Evolutionary conservation across 2,113 vertebrate genomes (phyloP).

Genomic region (Mellivora capensis): DNA sequence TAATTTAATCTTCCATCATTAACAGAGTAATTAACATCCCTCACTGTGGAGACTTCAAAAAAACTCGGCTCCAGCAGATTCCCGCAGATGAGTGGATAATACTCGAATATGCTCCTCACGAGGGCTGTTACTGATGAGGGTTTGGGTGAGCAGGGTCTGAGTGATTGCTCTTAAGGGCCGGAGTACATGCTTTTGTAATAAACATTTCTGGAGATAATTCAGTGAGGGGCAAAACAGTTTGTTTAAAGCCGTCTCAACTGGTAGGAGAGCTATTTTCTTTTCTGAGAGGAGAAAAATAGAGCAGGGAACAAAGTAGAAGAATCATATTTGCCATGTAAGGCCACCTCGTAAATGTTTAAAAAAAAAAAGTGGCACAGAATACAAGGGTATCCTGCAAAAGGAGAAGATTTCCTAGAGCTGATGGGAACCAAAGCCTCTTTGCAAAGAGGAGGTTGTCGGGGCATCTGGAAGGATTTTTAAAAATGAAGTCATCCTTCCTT

Average conservation of each 20-base stretch:
- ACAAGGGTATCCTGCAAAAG: not conserved
- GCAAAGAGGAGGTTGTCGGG: not conserved
- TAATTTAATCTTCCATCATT: constrained; percentile 81
- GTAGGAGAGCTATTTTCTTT: constrained; percentile 31
- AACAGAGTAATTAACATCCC: constrained; percentile 75
- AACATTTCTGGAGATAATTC: constrained; percentile 41
- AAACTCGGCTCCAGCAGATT: constrained; percentile 55
- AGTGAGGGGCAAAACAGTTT: not conserved
- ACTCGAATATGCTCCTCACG: not conserved
- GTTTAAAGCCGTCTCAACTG: not conserved
- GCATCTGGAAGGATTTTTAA: constrained; percentile 31
- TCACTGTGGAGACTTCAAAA: constrained; percentile 56
- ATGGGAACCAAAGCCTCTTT: not conserved
- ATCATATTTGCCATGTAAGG: not conserved
- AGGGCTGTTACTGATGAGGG: constrained; percentile 6
- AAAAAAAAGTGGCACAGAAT: not conserved
- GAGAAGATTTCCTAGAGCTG: not conserved
- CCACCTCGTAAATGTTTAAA: not conserved
- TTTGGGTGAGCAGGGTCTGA: not conserved
- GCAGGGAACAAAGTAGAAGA: not conserved
- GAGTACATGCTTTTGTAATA: constrained; percentile 16
- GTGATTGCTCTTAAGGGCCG: not conserved
- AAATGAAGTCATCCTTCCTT: not conserved
- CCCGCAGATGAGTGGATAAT: not conserved
- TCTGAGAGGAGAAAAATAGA: not conserved